Conservation (phyloP, 2,888 invertebrate species). For the Rotaria sp. region DNA sequence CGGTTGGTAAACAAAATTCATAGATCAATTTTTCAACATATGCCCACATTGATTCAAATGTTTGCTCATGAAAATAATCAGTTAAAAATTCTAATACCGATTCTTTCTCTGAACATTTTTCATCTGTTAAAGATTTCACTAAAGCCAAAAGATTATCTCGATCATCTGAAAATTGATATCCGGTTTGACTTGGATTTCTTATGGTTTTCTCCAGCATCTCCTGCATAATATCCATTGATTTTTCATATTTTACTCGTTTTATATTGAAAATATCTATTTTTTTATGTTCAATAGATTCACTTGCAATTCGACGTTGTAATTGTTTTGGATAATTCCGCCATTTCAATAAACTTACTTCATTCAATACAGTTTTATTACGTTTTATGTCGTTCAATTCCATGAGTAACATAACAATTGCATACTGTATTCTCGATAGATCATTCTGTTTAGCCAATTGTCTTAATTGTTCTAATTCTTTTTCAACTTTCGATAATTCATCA, state of each 20-base stretch:
- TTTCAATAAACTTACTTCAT: not conserved
- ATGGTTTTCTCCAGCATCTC: too few relatives aligned
- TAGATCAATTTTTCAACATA: not conserved
- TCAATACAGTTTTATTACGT: not conserved
- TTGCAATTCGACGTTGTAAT: not conserved
- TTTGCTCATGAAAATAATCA: not conserved
- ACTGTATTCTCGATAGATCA: not conserved
- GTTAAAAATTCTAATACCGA: not conserved
- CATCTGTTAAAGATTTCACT: not conserved
- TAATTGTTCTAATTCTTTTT: not conserved
- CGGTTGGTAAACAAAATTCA: not conserved
- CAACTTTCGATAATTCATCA: not conserved
- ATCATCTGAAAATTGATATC: not conserved
- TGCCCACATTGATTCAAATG: not conserved
- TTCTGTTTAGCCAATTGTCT: not conserved
- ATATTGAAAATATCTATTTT: not conserved
- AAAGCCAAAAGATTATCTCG: not conserved
- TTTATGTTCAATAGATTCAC: not conserved
- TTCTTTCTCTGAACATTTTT: not conserved
- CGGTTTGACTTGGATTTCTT: too few relatives aligned
- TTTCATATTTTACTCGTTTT: not conserved
- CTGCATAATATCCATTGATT: not conserved
- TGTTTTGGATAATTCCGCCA: not conserved
- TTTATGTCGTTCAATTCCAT: not conserved
- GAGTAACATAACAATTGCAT: not conserved